Evolutionary conservation across 2,113 vertebrate species (phyloP).

Genomic region (Guaruba guarouba): DNA sequence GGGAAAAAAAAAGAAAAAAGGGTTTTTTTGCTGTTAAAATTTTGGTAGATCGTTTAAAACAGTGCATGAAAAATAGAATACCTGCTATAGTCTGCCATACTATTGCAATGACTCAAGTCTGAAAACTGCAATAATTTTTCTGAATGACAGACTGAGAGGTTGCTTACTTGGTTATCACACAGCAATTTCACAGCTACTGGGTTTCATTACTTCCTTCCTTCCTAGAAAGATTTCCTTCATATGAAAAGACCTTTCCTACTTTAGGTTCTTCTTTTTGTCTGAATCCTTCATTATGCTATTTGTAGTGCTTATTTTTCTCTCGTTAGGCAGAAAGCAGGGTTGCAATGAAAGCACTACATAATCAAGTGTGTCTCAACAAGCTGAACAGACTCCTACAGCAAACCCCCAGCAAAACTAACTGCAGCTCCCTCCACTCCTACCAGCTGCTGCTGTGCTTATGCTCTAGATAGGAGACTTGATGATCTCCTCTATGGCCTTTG

Average conservation of each 20-base stretch:
- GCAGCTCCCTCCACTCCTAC: not conserved
- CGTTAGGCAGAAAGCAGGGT: not conserved
- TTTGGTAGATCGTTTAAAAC: constrained; percentile 7
- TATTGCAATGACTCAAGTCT: not conserved
- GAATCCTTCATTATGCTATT: not conserved
- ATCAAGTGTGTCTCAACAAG: not conserved
- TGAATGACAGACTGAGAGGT: not conserved
- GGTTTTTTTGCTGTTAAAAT: not conserved
- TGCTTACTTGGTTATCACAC: not conserved
- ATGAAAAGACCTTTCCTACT: not conserved
- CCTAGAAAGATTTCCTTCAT: not conserved
- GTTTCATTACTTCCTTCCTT: constrained; percentile 9
- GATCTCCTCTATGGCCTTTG: not conserved
- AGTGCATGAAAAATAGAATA: not conserved
- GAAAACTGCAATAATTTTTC: constrained; percentile 43
- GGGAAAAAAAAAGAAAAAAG: not conserved
- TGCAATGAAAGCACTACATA: not conserved
- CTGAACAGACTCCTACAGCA: not conserved
- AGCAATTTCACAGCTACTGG: constrained; percentile 26
- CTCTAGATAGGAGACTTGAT: not conserved
- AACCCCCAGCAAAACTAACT: not conserved
- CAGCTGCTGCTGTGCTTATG: not conserved
- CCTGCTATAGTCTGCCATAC: not conserved
- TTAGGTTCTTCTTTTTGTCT: not conserved
- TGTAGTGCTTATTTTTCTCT: not conserved